These are phyloP conservation scores for Nomada ruficornis DNA, from an alignment of 2,888 invertebrate species.

Conservation along the genomic window DNA sequence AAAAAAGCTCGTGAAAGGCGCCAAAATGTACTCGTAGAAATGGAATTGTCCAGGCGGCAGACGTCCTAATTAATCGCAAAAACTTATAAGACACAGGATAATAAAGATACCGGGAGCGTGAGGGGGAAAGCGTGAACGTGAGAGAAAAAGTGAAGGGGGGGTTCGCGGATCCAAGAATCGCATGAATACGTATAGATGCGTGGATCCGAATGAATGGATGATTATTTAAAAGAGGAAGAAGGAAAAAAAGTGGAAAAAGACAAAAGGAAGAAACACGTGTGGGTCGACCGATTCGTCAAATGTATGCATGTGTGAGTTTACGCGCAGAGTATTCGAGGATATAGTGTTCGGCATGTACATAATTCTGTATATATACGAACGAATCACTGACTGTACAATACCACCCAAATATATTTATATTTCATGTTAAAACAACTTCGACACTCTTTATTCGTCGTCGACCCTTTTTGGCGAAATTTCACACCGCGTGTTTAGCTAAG, in stretches of 20 bases:
- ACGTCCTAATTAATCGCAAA: slow-evolving; percentile 58
- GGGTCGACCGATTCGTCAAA: slow-evolving; percentile 35
- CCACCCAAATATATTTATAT: slow-evolving; percentile 82
- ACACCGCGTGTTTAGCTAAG: too few species aligned
- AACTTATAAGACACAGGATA: slow-evolving; percentile 47
- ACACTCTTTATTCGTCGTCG: slow-evolving; percentile 27
- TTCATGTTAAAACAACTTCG: slow-evolving; percentile 78
- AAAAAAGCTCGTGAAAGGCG: slow-evolving; percentile 19
- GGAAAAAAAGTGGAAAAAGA: background rate
- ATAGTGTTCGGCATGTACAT: slow-evolving; percentile 72
- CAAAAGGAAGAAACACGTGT: slow-evolving; percentile 9
- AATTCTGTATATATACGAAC: slow-evolving; percentile 75
- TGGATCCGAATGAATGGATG: slow-evolving; percentile 45
- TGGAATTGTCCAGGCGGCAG: slow-evolving; percentile 57
- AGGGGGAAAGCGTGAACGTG: background rate
- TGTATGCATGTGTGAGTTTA: slow-evolving; percentile 50
- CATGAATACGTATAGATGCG: slow-evolving; percentile 46
- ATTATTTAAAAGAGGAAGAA: slow-evolving; percentile 22
- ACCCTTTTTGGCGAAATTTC: background rate
- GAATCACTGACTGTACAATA: slow-evolving; percentile 82
- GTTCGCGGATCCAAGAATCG: slow-evolving; percentile 48
- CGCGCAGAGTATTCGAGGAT: slow-evolving; percentile 63
- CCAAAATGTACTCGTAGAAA: slow-evolving; percentile 51
- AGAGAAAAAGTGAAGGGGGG: slow-evolving; percentile 4
- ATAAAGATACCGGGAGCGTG: slow-evolving; percentile 31